Conservation (phyloP, 1,140 invertebrate species). For the Heliconius hewitsoni region DNA sequence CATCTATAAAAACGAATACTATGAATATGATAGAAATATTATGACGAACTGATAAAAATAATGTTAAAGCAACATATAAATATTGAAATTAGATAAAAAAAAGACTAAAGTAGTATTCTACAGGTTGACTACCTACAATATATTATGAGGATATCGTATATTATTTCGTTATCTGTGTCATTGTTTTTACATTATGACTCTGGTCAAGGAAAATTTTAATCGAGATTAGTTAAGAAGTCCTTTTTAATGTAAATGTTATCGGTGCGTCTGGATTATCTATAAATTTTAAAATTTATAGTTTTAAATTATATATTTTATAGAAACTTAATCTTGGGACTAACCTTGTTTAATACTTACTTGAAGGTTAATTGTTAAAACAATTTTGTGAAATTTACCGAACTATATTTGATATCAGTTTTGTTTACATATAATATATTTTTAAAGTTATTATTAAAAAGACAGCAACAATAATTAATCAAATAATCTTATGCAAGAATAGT, state of each 20-base stretch:
- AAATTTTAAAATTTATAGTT: neutral
- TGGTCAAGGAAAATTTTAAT: conserved; percentile 19
- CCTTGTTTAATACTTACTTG: neutral
- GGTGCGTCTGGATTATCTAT: neutral
- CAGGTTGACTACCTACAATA: neutral
- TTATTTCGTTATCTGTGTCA: neutral
- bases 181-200: neutral
- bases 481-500: too few relatives aligned
- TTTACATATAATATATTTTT: too few relatives aligned
- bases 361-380: too few relatives aligned
- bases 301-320: neutral
- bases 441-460: too few relatives aligned
- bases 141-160: neutral
- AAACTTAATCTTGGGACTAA: neutral
- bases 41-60: neutral
- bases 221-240: neutral
- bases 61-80: neutral
- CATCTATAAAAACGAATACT: too few relatives aligned
- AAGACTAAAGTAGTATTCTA: neutral
- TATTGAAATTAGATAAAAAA: conserved; percentile 1
- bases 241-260: conserved; percentile 3
- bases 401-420: too few relatives aligned
- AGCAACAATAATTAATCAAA: too few relatives aligned
- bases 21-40: too few relatives aligned
- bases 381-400: too few relatives aligned